These are phyloP conservation scores for Sebastes vulpes DNA, from an alignment of 2,797 vertebrate species.

Conservation along the genomic window DNA sequence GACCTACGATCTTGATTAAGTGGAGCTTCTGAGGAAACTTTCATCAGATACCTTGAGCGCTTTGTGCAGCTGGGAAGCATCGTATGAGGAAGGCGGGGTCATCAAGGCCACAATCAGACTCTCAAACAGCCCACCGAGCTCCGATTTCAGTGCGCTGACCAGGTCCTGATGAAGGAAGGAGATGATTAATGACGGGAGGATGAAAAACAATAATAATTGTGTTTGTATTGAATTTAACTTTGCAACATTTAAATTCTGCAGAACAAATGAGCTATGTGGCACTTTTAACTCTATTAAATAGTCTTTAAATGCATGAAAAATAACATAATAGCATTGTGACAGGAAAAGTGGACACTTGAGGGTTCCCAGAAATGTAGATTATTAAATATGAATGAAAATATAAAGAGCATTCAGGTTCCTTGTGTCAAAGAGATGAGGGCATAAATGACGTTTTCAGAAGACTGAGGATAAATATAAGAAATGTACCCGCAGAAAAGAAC, in stretches of 20 bases:
- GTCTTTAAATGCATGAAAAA: background rate
- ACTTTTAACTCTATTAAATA: background rate
- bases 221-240: background rate
- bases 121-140: slow-evolving; percentile 94
- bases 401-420: background rate
- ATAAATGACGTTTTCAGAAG: background rate
- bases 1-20: background rate
- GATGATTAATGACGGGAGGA: slow-evolving; percentile 8
- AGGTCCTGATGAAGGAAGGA: slow-evolving; percentile 86
- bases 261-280: background rate
- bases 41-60: slow-evolving; percentile 91
- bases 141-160: slow-evolving; percentile 91
- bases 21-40: background rate
- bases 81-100: slow-evolving; percentile 88
- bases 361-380: background rate
- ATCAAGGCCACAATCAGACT: slow-evolving; percentile 92
- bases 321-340: background rate
- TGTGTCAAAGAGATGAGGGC: background rate
- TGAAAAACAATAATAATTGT: background rate
- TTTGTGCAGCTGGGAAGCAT: slow-evolving; percentile 90
- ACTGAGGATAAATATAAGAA: background rate
- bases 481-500: background rate
- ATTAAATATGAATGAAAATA: background rate
- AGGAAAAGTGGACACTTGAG: background rate
- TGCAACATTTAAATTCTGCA: background rate